phyloP scores from a whole-genome alignment of 2,113 vertebrate genomes.

The Hipposideros armiger region DNA sequence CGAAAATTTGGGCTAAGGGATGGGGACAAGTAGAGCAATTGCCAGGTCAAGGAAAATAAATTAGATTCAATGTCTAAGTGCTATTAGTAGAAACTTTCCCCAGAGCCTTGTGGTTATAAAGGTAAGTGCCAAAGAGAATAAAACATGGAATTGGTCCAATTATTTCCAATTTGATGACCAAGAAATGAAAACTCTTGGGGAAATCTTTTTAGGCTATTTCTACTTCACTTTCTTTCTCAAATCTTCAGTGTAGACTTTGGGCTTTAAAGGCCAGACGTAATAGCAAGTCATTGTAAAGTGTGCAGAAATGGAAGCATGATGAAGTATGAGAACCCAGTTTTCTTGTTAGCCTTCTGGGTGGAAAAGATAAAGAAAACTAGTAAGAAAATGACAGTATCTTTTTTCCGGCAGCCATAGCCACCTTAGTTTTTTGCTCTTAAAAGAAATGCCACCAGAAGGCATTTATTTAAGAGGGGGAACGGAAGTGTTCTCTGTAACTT shows the following conservation, averaged over 20 bases:
- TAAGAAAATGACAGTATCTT: constrained; percentile 48
- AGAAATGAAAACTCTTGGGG: constrained; percentile 61
- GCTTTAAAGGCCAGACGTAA: constrained; percentile 54
- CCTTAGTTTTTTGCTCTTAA: constrained; percentile 59
- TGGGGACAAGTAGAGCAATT: constrained; percentile 49
- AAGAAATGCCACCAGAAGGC: constrained; percentile 48
- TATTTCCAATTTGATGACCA: constrained; percentile 66
- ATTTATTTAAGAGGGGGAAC: constrained; percentile 38
- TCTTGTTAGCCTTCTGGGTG: constrained; percentile 68
- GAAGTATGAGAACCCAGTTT: constrained; percentile 39
- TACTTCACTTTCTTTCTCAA: constrained; percentile 54
- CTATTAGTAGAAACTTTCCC: constrained; percentile 59
- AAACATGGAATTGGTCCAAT: not conserved
- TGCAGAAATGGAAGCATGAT: constrained; percentile 64
- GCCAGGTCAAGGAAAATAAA: constrained; percentile 65
- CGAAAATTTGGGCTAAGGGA: constrained; percentile 25
- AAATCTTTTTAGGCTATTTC: constrained; percentile 46
- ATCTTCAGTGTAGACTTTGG: constrained; percentile 60
- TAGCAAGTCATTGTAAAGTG: constrained; percentile 68
- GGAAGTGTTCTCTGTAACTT: constrained; percentile 14
- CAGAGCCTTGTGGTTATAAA: not conserved
- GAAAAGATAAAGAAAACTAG: constrained; percentile 80
- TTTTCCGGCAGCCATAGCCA: constrained; percentile 47
- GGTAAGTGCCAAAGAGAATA: constrained; percentile 59
- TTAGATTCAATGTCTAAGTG: not conserved